These are phyloP conservation scores for Ethmia dodecea DNA, from an alignment of 2,888 invertebrate species.

Conservation along the genomic window DNA sequence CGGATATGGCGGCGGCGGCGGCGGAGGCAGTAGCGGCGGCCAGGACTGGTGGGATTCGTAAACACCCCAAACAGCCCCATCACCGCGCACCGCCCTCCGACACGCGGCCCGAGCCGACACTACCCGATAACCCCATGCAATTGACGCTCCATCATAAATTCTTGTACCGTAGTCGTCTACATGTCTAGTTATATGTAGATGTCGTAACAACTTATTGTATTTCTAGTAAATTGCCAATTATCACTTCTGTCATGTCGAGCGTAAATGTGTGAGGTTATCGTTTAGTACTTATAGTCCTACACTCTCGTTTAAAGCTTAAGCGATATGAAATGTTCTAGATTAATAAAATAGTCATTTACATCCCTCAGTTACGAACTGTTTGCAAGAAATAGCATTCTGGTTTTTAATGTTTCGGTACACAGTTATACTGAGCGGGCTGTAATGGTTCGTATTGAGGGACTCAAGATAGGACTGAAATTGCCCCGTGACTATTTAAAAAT, in stretches of 20 bases:
- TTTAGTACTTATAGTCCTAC: slow-evolving; percentile 2
- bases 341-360: no score
- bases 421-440: no score
- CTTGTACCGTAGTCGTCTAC: not conserved
- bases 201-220: no score
- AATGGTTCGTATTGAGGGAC: slow-evolving; percentile 10
- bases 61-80: slow-evolving; percentile 24
- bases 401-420: no score
- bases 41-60: slow-evolving; percentile 73
- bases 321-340: slow-evolving; percentile 36
- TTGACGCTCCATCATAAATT: slow-evolving; percentile 1
- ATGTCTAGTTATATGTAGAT: no score
- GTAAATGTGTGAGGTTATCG: not conserved
- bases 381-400: no score
- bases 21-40: slow-evolving; percentile 64
- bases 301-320: slow-evolving; percentile 27
- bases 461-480: slow-evolving; percentile 53
- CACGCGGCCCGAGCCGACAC: not conserved
- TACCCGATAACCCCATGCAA: not conserved
- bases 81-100: slow-evolving; percentile 10
- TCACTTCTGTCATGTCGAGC: not conserved
- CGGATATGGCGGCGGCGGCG: slow-evolving; percentile 66
- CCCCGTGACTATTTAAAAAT: slow-evolving; percentile 39
- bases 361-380: slow-evolving; percentile 10
- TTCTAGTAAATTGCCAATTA: not conserved